phyloP scores from a whole-genome alignment of 2,113 vertebrate genomes.

The Pungitius pungitius region DNA sequence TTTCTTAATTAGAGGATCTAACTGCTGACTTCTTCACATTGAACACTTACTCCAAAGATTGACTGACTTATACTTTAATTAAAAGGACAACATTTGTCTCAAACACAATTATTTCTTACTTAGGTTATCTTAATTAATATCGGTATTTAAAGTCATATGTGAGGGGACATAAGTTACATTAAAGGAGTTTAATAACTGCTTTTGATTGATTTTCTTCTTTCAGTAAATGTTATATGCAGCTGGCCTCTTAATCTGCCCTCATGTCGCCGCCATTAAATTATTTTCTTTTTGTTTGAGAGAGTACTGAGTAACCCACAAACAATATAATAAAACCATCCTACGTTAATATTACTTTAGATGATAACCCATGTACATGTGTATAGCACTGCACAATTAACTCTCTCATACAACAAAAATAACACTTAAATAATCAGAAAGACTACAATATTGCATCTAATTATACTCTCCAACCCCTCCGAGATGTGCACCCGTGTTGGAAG shows the following conservation, averaged over 20 bases:
- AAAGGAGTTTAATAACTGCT: conserved; percentile 39
- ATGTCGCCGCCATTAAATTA: conserved; percentile 34
- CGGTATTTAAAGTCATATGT: conserved; percentile 65
- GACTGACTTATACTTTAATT: conserved; percentile 56
- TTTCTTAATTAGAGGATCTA: conserved; percentile 41
- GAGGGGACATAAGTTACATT: conserved; percentile 59
- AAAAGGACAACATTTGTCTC: conserved; percentile 50
- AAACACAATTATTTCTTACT: conserved; percentile 27
- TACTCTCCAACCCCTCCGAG: neutral
- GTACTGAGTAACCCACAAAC: neutral
- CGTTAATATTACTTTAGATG: neutral
- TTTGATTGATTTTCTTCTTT: conserved; percentile 51
- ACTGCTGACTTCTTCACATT: conserved; percentile 27
- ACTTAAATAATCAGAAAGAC: neutral
- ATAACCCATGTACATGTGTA: neutral
- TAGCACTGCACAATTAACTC: neutral
- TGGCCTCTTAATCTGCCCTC: conserved; percentile 25
- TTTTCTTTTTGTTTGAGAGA: conserved; percentile 10
- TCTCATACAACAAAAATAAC: conserved; percentile 11
- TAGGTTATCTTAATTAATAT: conserved; percentile 71
- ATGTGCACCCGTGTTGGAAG: conserved; percentile 27
- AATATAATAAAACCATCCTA: neutral
- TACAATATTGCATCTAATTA: conserved; percentile 8
- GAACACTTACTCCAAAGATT: conserved; percentile 39
- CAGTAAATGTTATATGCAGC: conserved; percentile 47